These are phyloP conservation scores for Frieseomelitta varia DNA, from an alignment of 1,140 invertebrate genomes.

Conservation along the genomic window DNA sequence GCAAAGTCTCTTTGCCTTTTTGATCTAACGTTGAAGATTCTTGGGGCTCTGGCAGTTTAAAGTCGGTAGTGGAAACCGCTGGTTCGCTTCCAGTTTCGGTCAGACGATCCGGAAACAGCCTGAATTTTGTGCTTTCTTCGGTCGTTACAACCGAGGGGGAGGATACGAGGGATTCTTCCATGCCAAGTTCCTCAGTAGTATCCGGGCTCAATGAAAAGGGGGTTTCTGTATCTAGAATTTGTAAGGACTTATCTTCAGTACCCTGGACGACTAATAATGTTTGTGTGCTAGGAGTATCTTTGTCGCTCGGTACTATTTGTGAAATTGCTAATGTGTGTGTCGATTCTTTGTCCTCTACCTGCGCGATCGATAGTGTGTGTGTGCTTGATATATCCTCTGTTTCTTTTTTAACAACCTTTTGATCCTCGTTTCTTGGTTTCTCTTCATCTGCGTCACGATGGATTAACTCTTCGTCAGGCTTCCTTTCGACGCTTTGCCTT, in stretches of 20 bases:
- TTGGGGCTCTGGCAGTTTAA: neutral
- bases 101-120: constrained; percentile 13
- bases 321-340: constrained; percentile 40
- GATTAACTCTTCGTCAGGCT: neutral
- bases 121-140: constrained; percentile 20
- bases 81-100: neutral
- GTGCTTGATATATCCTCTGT: constrained; percentile 22
- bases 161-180: constrained; percentile 48
- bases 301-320: constrained; percentile 37
- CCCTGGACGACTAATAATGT: constrained; percentile 7
- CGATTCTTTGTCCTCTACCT: constrained; percentile 27
- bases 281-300: constrained; percentile 31
- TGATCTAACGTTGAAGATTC: constrained; percentile 30
- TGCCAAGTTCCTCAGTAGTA: constrained; percentile 13
- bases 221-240: constrained; percentile 61
- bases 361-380: constrained; percentile 41
- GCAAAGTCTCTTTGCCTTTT: constrained; percentile 19
- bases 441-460: constrained; percentile 5
- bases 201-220: constrained; percentile 50
- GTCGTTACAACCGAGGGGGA: constrained; percentile 21
- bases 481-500: neutral
- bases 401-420: constrained; percentile 64
- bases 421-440: constrained; percentile 28
- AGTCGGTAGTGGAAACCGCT: neutral
- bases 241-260: constrained; percentile 58